phyloP scores from a whole-genome alignment of 1,140 invertebrate genomes.

The Agrypnia vestita region DNA sequence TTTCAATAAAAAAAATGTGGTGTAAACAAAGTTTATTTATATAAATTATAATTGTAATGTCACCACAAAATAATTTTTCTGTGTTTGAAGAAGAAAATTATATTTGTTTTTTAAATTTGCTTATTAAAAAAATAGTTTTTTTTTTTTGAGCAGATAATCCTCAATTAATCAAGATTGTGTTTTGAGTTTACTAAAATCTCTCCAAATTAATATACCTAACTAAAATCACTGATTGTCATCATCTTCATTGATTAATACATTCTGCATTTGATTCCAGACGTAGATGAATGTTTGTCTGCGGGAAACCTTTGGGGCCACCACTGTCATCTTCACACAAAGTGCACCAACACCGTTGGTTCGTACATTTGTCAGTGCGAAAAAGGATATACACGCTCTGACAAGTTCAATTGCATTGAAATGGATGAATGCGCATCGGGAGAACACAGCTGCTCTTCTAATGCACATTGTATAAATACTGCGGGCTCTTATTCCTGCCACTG shows the following conservation, averaged over 20 bases:
- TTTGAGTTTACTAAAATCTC: neutral
- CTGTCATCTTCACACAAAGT: slow-evolving; percentile 85
- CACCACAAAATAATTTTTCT: too few species aligned
- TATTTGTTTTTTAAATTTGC: too few species aligned
- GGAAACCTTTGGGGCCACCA: slow-evolving; percentile 85
- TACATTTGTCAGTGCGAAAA: slow-evolving; percentile 88
- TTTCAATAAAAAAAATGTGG: too few species aligned
- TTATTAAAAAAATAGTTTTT: too few species aligned
- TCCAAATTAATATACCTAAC: neutral
- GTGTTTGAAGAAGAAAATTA: too few species aligned
- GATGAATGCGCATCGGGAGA: slow-evolving; percentile 83
- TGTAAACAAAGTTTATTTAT: too few species aligned
- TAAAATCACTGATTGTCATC: neutral
- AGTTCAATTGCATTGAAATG: slow-evolving; percentile 86
- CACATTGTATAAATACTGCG: slow-evolving; percentile 88
- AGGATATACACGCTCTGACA: slow-evolving; percentile 84
- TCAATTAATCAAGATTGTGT: too few species aligned
- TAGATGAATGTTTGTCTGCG: slow-evolving; percentile 85
- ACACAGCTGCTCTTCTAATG: slow-evolving; percentile 84
- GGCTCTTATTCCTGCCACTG: slow-evolving; percentile 91
- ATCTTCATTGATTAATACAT: too few species aligned
- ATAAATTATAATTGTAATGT: too few species aligned
- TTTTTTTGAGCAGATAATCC: too few species aligned
- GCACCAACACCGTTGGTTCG: slow-evolving; percentile 85
- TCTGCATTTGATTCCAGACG: slow-evolving; percentile 74